Conservation (phyloP, 2,888 invertebrate species). For the Oscheius myriophilus region DNA sequence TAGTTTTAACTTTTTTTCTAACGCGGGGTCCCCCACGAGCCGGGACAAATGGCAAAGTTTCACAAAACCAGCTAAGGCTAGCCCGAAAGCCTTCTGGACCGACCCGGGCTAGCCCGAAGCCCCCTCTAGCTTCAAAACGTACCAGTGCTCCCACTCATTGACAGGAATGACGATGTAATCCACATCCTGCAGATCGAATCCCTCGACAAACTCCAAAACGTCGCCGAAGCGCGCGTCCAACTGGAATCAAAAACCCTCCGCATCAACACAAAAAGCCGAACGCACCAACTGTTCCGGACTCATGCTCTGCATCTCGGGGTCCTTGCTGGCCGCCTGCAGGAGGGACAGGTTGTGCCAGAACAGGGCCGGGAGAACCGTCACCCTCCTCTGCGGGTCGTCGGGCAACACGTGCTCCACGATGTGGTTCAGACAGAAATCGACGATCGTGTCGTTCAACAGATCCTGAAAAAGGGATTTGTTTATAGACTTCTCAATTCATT, state of each 20-base stretch:
- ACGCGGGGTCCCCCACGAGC: too few relatives aligned
- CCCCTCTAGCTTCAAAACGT: constrained; percentile 14
- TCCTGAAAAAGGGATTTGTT: constrained; percentile 39
- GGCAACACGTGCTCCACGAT: constrained; percentile 61
- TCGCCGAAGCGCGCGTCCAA: constrained; percentile 51
- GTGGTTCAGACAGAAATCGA: constrained; percentile 67
- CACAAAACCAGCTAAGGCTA: too few relatives aligned
- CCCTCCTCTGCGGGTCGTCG: constrained; percentile 51
- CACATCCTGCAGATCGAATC: constrained; percentile 63
- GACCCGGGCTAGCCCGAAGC: too few relatives aligned
- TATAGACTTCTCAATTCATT: too few relatives aligned
- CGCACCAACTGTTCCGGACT: constrained; percentile 18
- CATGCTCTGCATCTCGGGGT: constrained; percentile 30
- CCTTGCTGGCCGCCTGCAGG: constrained; percentile 42
- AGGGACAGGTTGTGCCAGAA: constrained; percentile 62
- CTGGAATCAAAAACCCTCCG: constrained; percentile 24
- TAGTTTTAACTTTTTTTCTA: too few relatives aligned
- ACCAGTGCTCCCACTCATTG: constrained; percentile 67
- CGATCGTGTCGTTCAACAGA: constrained; percentile 63
- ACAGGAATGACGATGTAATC: constrained; percentile 65
- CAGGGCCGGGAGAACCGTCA: constrained; percentile 57
- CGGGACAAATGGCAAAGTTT: too few relatives aligned
- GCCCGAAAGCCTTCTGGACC: too few relatives aligned
- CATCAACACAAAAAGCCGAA: neutral
- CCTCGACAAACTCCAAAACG: constrained; percentile 57